Percentiles rank a stretch among this genome's conserved stretches.
Evolutionary conservation across 2,113 vertebrate species (phyloP).

Genomic region (Sorex fumeus): DNA sequence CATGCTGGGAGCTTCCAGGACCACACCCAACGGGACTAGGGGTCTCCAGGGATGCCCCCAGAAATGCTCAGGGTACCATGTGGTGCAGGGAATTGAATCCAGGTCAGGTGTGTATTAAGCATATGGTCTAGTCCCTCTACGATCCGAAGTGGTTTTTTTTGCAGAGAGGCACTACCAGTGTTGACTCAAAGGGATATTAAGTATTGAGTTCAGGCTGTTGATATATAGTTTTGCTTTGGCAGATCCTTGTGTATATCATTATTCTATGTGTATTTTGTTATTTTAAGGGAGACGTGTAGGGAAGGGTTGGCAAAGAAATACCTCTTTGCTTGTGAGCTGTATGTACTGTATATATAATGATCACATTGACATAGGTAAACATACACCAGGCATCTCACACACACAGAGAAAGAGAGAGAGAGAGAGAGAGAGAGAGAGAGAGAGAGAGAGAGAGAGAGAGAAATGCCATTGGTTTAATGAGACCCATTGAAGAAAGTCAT

Average conservation of each 20-base stretch:
- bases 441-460: no score
- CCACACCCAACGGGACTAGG: no score
- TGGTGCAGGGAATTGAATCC: no score
- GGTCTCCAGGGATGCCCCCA: no score
- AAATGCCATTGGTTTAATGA: not conserved
- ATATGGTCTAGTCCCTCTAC: not conserved
- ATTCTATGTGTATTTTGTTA: not conserved
- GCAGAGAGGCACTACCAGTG: not conserved
- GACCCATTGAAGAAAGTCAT: not conserved
- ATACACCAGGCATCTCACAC: not conserved
- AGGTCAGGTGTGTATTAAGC: no score
- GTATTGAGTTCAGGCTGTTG: not conserved
- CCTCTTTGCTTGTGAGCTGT: not conserved
- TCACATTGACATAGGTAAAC: not conserved
- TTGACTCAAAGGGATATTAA: not conserved
- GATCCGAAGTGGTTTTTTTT: not conserved
- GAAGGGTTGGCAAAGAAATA: not conserved
- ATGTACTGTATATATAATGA: no score
- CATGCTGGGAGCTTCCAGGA: no score
- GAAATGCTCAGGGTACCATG: no score
- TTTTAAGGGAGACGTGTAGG: not conserved
- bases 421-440: no score
- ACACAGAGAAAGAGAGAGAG: no score
- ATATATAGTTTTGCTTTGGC: not conserved
- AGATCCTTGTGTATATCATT: not conserved